Evolutionary conservation across 2,888 invertebrate genomes (phyloP).

Genomic region (Molorchus minor): DNA sequence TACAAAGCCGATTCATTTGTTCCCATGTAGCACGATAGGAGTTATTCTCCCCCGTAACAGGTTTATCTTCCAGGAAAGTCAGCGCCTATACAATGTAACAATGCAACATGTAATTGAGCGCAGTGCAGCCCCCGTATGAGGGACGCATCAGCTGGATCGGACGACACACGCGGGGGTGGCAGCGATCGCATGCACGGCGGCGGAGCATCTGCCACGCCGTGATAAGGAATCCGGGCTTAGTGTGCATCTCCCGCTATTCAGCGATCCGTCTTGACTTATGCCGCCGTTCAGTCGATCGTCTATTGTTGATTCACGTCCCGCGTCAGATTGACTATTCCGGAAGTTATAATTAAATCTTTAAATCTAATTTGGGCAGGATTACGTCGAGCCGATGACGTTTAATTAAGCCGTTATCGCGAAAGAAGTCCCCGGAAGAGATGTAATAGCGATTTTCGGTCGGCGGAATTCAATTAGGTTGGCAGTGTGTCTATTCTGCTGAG

Average conservation of each 20-base stretch:
- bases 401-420: conserved; percentile 11
- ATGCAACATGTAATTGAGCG: conserved; percentile 31
- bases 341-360: conserved; percentile 25
- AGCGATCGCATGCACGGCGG: conserved; percentile 30
- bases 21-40: not conserved
- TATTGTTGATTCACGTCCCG: conserved; percentile 30
- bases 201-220: conserved; percentile 27
- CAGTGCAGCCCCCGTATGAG: conserved; percentile 37
- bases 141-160: conserved; percentile 37
- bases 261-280: conserved; percentile 34
- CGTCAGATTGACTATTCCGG: conserved; percentile 5
- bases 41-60: conserved; percentile 7
- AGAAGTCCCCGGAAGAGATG: not conserved
- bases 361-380: conserved; percentile 2
- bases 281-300: conserved; percentile 30
- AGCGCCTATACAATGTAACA: conserved; percentile 19
- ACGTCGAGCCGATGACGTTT: not conserved
- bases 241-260: conserved; percentile 29
- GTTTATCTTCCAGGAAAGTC: conserved; percentile 10
- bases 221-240: conserved; percentile 25
- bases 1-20: not conserved
- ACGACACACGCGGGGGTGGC: conserved; percentile 31
- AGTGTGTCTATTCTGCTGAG: too few species aligned
- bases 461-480: too few species aligned
- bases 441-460: too few species aligned